Evolutionary conservation across 1,140 invertebrate genomes (phyloP).

Genomic region (Drosophila quadrilineata): DNA sequence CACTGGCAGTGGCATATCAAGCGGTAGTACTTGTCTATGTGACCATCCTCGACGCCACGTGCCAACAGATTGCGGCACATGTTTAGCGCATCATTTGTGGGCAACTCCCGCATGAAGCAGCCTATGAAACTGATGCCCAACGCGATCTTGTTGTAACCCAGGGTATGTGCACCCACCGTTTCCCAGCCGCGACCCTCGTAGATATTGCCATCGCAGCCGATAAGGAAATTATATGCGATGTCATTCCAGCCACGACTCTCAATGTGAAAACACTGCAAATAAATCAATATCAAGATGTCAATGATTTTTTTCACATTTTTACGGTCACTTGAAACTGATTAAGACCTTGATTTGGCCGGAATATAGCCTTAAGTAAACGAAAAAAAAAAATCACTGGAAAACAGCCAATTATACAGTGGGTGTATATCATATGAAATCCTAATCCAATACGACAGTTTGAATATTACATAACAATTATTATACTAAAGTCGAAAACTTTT

Average conservation of each 20-base stretch:
- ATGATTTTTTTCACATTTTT: too few relatives aligned
- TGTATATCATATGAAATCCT: too few relatives aligned
- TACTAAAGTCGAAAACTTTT: too few relatives aligned
- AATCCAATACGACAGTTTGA: too few relatives aligned
- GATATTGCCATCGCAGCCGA: constrained; percentile 85
- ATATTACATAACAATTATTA: too few relatives aligned
- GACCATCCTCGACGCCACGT: constrained; percentile 80
- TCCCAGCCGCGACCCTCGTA: constrained; percentile 87
- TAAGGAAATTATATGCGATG: constrained; percentile 85
- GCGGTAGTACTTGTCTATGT: constrained; percentile 81
- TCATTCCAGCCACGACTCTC: constrained; percentile 83
- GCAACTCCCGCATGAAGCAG: constrained; percentile 81
- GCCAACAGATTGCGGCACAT: constrained; percentile 78
- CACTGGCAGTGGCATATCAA: constrained; percentile 83
- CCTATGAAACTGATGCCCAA: constrained; percentile 87
- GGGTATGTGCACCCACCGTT: constrained; percentile 85
- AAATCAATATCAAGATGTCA: too few relatives aligned
- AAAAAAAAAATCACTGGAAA: too few relatives aligned
- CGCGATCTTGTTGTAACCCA: constrained; percentile 84
- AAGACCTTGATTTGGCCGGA: too few relatives aligned
- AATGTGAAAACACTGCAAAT: constrained; percentile 84
- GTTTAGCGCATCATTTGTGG: constrained; percentile 64
- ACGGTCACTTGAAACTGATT: too few relatives aligned
- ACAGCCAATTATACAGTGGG: too few relatives aligned
- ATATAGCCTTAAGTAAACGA: too few relatives aligned